Evolutionary conservation across 2,888 invertebrate species (phyloP).

Genomic region (Odontocolon sp.): DNA sequence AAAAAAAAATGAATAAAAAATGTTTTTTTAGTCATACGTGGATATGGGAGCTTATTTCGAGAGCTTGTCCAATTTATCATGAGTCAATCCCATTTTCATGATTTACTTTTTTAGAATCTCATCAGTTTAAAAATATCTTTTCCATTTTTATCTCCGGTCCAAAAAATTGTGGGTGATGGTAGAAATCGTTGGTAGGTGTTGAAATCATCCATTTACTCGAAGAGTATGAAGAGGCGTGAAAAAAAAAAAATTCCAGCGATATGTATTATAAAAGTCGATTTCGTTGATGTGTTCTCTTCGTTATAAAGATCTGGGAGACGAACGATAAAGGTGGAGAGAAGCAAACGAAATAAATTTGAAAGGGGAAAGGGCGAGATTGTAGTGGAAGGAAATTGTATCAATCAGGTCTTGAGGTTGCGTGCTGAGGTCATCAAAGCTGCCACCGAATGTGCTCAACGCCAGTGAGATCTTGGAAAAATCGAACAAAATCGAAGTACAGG

Average conservation of each 20-base stretch:
- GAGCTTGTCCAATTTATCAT: no score
- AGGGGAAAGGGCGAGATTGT: not conserved
- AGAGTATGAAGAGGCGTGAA: constrained; percentile 37
- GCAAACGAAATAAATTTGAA: not conserved
- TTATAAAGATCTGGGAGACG: no score
- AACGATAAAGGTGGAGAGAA: not conserved
- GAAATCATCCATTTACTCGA: constrained; percentile 55
- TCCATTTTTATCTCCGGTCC: constrained; percentile 16
- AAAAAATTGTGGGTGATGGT: not conserved
- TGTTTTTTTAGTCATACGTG: no score
- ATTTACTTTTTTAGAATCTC: not conserved
- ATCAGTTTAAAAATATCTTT: constrained; percentile 5
- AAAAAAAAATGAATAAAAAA: no score
- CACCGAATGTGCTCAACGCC: not conserved
- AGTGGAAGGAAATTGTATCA: constrained; percentile 60
- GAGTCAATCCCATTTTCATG: no score
- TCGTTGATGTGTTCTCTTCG: no score
- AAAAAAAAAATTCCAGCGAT: constrained; percentile 29
- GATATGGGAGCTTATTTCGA: no score
- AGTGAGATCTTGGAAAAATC: constrained; percentile 68
- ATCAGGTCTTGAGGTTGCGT: constrained; percentile 72
- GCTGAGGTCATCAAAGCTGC: constrained; percentile 65
- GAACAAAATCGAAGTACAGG: constrained; percentile 75
- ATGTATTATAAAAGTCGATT: constrained; percentile 10
- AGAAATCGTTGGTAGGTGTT: constrained; percentile 48